Percentiles rank a stretch among this genome's conserved stretches.
Conservation (phyloP, 2,888 invertebrate genomes). For the Imbricaverruca yamaguchii region DNA sequence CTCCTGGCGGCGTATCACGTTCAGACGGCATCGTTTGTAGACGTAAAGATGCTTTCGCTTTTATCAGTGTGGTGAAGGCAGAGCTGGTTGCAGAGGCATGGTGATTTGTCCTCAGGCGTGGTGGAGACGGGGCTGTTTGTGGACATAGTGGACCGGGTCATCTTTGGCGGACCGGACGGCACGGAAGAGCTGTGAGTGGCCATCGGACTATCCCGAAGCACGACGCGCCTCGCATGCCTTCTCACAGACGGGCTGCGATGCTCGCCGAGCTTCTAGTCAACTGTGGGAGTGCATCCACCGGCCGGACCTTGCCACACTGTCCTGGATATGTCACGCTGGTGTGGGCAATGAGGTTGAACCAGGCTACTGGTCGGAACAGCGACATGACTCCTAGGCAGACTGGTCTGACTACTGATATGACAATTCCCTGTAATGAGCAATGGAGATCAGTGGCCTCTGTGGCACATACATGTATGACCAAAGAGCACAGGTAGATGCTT, state of each 20-base stretch:
- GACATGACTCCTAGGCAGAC: neutral
- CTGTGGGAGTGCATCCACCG: neutral
- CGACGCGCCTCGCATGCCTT: neutral
- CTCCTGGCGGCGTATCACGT: too few relatives aligned
- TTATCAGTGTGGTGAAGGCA: too few relatives aligned
- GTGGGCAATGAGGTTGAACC: neutral
- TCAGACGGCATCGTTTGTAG: too few relatives aligned
- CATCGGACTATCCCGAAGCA: neutral
- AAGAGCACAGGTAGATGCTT: too few relatives aligned
- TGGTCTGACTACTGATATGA: too few relatives aligned
- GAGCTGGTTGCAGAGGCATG: too few relatives aligned
- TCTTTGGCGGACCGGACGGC: slow-evolving; percentile 17
- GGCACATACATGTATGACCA: too few relatives aligned
- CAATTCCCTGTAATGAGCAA: too few relatives aligned
- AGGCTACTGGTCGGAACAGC: neutral
- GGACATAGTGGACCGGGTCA: neutral
- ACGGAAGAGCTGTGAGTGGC: neutral
- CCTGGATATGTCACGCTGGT: neutral
- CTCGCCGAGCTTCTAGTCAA: neutral
- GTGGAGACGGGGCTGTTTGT: slow-evolving; percentile 11
- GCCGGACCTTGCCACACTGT: neutral
- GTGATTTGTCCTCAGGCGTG: neutral
- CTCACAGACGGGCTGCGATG: neutral
- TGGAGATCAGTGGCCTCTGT: too few relatives aligned
- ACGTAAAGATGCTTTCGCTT: too few relatives aligned